Evolutionary conservation across 2,113 vertebrate genomes (phyloP).

Genomic region (Cranoglanis bouderius): DNA sequence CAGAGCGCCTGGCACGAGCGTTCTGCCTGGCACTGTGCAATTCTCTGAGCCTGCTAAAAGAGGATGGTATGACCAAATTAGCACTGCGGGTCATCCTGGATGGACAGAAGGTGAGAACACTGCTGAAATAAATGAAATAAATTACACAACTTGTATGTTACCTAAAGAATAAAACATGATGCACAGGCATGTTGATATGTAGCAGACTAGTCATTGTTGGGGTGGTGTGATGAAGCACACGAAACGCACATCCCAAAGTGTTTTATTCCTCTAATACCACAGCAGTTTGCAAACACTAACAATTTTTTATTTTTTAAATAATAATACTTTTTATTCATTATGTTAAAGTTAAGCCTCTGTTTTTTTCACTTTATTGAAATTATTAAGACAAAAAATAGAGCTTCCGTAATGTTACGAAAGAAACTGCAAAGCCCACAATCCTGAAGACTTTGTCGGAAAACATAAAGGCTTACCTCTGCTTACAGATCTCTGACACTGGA

Average conservation of each 20-base stretch:
- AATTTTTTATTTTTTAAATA: background rate
- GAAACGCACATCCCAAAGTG: background rate
- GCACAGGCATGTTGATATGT: background rate
- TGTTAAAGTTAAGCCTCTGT: background rate
- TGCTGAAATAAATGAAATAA: background rate
- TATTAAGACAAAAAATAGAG: too few relatives aligned
- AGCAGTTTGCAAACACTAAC: background rate
- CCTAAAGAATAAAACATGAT: background rate
- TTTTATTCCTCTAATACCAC: background rate
- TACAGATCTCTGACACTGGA: too few relatives aligned
- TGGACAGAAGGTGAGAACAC: constrained; percentile 83
- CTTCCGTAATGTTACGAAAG: too few relatives aligned
- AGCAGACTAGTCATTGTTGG: background rate
- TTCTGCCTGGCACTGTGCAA: constrained; percentile 93
- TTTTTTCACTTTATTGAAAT: background rate
- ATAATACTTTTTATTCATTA: background rate
- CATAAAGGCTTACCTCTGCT: too few relatives aligned
- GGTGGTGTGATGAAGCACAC: background rate
- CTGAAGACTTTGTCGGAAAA: too few relatives aligned
- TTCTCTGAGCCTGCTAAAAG: constrained; percentile 91
- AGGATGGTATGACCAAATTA: constrained; percentile 96
- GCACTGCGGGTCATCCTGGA: constrained; percentile 92
- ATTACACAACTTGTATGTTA: background rate
- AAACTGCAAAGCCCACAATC: too few relatives aligned
- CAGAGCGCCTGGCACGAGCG: constrained; percentile 90